Base-by-base conservation (phyloP, 1,140 invertebrate genomes). In the Drosophila teissieri region DNA sequence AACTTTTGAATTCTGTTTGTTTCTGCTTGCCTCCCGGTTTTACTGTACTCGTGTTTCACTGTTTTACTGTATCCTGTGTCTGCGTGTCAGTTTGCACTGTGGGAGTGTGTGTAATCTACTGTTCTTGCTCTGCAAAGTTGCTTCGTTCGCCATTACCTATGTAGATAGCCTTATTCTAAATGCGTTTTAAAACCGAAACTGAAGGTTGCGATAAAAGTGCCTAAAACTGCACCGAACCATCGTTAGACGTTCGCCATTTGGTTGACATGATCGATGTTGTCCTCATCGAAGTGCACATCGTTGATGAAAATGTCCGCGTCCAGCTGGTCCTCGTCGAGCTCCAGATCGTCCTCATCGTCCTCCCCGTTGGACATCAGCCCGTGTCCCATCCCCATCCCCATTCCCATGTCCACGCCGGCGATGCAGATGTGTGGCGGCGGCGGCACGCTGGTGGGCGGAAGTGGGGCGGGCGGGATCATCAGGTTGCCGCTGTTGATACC, bases 161-260 rank as follows among this genome's bases (percentile, higher is more conserved):
- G 8, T 31, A 61, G 61, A 49, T 80, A 83, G 63, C 57, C 83
- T 79, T 68, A 83, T 60, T 64, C 64, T 89, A 80, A 70, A 80
- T 77, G 72, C 75, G 70, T 46, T 65, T 70, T 89, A 80, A 67
- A 88, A 88, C 84, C 52, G 74, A 86, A 86, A 88, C 58, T 86
- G 69, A 86, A 86, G 81, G 40, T 86, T 67, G 67, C 84, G 63
- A 72, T 89, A 83, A 79, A 86, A 85, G 73, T 85, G 63, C 82
- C 80, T 72, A 60, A 64, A 78, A 72, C 60, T 51, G 27, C 48
- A 42, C 34, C 58, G 51, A 77, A 73, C 73, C 55, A 75, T 90
- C 72, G 83, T 90, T 92, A 92, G 84, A 92, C 91, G 73, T 79
- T 92, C 52, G 91, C 91, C 80, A 91, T 89, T 86, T 92, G 91